A percentile compares a stretch with the other conserved stretches of the same genome.
Conservation (phyloP, 2,888 invertebrate genomes). For the Ichneumon xanthorius region DNA sequence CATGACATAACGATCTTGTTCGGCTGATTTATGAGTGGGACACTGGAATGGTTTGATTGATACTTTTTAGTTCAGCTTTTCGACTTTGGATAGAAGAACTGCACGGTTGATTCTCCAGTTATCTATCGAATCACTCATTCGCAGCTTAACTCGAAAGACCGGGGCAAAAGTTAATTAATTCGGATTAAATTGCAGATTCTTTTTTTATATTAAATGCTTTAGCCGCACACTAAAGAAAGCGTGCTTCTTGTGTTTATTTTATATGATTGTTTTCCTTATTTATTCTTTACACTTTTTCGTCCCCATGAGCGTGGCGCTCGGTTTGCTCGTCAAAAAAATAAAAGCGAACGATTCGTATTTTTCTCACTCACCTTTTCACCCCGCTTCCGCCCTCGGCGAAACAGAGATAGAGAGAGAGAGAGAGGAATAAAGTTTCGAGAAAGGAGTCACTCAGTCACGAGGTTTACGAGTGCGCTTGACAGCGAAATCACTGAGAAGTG, state of each 20-base stretch:
- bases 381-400: conserved; percentile 38
- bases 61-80: too few species aligned
- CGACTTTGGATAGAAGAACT: too few species aligned
- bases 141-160: too few species aligned
- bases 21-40: too few species aligned
- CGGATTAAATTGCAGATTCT: too few species aligned
- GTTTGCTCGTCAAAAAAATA: conserved; percentile 26
- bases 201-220: too few species aligned
- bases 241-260: conserved; percentile 16
- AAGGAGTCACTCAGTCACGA: conserved; percentile 76
- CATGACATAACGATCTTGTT: not conserved
- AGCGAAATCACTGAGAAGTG: conserved; percentile 62
- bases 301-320: conserved; percentile 12
- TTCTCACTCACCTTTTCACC: conserved; percentile 42
- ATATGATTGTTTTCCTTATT: not conserved
- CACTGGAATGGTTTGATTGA: too few species aligned
- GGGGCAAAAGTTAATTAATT: too few species aligned
- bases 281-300: conserved; percentile 39
- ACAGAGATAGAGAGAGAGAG: not conserved
- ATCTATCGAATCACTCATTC: too few species aligned
- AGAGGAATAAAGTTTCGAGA: conserved; percentile 5
- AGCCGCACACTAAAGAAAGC: conserved; percentile 60
- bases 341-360: conserved; percentile 43
- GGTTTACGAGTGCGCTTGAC: conserved; percentile 75
- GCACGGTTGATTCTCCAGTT: too few species aligned